Conservation (phyloP, 1,140 invertebrate species). For the Nasonia vitripennis region DNA sequence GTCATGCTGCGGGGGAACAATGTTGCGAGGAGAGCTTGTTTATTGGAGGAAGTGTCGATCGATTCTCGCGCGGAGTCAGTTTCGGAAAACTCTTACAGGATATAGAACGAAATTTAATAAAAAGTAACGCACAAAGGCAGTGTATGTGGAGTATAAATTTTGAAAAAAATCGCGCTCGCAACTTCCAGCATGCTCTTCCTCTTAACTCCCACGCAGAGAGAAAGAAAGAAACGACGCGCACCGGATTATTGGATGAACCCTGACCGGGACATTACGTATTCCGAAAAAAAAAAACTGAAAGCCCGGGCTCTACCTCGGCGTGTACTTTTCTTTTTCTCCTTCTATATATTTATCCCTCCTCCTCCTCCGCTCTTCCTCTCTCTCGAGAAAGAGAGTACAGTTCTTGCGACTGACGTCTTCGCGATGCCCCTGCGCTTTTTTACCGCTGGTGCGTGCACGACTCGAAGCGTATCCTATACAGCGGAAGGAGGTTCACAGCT, state of each 20-base stretch:
- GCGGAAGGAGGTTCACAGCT: neutral
- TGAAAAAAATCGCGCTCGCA: too few relatives aligned
- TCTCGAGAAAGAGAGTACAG: neutral
- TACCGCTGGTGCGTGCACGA: slow-evolving; percentile 54
- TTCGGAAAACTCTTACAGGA: too few relatives aligned
- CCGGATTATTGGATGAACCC: slow-evolving; percentile 70
- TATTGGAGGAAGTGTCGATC: neutral
- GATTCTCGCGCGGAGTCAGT: too few relatives aligned
- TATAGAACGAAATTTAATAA: too few relatives aligned
- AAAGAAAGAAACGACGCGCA: slow-evolving; percentile 54
- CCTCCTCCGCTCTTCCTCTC: neutral
- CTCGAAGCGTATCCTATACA: neutral
- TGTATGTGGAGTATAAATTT: neutral
- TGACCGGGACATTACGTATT: slow-evolving; percentile 69
- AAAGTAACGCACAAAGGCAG: too few relatives aligned
- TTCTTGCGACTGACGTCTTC: neutral
- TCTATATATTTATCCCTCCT: neutral
- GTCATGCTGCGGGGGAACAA: neutral
- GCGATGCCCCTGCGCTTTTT: slow-evolving; percentile 45
- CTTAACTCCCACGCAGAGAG: neutral
- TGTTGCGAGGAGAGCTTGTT: neutral
- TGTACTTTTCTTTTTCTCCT: neutral
- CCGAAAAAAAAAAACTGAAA: slow-evolving; percentile 61
- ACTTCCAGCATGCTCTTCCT: neutral
- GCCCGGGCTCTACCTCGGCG: neutral